These are phyloP conservation scores for Pipistrellus pipistrellus DNA, from an alignment of 2,797 vertebrate species.

Conservation along the genomic window DNA sequence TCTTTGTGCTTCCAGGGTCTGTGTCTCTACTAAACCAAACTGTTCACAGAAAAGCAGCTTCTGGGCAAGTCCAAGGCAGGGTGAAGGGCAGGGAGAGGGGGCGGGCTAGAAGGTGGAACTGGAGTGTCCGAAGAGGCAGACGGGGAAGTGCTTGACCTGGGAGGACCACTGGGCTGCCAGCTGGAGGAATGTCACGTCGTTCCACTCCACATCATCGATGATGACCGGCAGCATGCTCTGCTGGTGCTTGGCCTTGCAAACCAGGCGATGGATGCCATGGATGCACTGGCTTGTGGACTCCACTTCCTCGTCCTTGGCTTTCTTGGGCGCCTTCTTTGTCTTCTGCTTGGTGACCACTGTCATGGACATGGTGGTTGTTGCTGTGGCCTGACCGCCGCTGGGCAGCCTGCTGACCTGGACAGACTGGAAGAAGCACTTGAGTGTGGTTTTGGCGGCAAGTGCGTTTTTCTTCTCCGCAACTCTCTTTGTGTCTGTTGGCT, in stretches of 20 bases:
- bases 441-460: constrained; percentile 95
- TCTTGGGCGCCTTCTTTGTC: too few relatives aligned
- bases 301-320: too few relatives aligned
- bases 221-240: constrained; percentile 98
- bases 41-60: too few relatives aligned
- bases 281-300: too few relatives aligned
- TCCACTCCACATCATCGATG: constrained; percentile 98
- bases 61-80: too few relatives aligned
- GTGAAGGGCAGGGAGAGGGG: too few relatives aligned
- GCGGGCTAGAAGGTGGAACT: constrained; percentile 66
- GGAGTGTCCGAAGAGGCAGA: constrained; percentile 92
- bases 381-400: constrained; percentile 89
- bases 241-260: constrained; percentile 96
- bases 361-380: constrained; percentile 97
- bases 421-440: constrained; percentile 99
- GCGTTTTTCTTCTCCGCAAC: constrained; percentile 91
- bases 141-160: constrained; percentile 98
- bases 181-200: constrained; percentile 90
- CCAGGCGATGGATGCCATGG: too few relatives aligned
- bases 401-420: constrained; percentile 99
- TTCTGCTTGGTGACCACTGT: constrained; percentile 88
- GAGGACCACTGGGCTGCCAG: too few relatives aligned
- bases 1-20: too few relatives aligned
- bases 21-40: too few relatives aligned
- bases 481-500: too few relatives aligned